Evolutionary conservation across 2,888 invertebrate species (phyloP).

Genomic region (Muschampia plurimacula): DNA sequence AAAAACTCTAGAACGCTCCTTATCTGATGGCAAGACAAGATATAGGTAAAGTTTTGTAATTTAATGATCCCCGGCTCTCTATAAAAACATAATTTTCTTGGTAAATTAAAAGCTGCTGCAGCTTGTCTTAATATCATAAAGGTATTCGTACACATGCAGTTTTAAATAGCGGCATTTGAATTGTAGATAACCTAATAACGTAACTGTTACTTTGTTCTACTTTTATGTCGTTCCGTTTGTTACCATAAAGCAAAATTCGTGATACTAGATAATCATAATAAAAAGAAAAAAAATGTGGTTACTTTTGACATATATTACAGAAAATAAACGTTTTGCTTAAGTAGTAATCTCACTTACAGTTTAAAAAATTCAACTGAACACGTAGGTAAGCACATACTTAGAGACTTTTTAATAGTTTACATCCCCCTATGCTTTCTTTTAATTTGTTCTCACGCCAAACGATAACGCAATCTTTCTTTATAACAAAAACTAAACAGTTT

Average conservation of each 20-base stretch:
- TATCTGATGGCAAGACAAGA: conserved; percentile 23
- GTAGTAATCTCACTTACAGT: too few species aligned
- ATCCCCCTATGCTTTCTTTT: background rate
- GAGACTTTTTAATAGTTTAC: too few species aligned
- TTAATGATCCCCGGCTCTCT: conserved; percentile 22
- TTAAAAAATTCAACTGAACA: too few species aligned
- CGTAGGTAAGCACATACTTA: too few species aligned
- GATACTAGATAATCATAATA: background rate
- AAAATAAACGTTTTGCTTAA: background rate
- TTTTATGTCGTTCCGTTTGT: conserved; percentile 10
- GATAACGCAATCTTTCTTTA: background rate
- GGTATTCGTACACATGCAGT: conserved; percentile 9
- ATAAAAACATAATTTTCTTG: conserved; percentile 20
- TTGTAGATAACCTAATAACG: conserved; percentile 9
- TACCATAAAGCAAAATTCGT: conserved; percentile 12
- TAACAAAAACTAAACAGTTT: conserved; percentile 11
- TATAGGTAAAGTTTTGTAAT: background rate
- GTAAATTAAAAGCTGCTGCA: conserved; percentile 20
- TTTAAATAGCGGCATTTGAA: conserved; percentile 22
- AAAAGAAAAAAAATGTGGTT: background rate
- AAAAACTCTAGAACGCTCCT: conserved; percentile 15
- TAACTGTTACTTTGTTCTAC: conserved; percentile 31
- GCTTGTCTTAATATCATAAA: background rate
- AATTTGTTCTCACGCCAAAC: background rate
- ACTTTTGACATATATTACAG: background rate